Evolutionary conservation across 53 echinoderm and acorn worm species (phyloP).

Genomic region (Antedon mediterranea): DNA sequence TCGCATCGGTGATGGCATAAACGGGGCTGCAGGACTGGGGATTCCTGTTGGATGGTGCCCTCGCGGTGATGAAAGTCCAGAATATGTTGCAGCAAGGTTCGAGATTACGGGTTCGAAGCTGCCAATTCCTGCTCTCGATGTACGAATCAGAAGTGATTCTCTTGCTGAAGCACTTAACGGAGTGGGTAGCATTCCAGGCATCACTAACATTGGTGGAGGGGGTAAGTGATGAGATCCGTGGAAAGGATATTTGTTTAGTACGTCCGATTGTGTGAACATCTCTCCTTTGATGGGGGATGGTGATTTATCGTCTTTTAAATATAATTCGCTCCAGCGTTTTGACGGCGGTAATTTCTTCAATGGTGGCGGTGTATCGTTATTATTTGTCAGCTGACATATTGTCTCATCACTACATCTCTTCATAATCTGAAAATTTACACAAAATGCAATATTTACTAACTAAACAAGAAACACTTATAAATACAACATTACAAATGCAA

Average conservation of each 20-base stretch:
- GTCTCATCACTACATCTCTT: neutral
- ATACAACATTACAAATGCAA: neutral
- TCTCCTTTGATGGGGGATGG: conserved; percentile 31
- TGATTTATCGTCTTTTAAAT: conserved; percentile 27
- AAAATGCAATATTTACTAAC: no score
- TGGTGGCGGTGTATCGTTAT: conserved; percentile 36
- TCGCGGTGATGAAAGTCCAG: conserved; percentile 14
- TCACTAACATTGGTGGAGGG: conserved; percentile 70
- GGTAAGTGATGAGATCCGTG: conserved; percentile 23
- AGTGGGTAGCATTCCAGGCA: conserved; percentile 60
- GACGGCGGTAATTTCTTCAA: conserved; percentile 85
- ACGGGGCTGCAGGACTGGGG: conserved; percentile 39
- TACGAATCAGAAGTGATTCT: neutral
- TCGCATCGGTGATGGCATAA: conserved; percentile 66
- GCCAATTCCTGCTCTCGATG: neutral
- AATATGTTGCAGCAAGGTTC: neutral
- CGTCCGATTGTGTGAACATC: neutral
- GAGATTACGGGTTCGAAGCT: neutral
- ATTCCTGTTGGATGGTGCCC: conserved; percentile 38
- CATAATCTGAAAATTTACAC: neutral
- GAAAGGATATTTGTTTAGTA: neutral
- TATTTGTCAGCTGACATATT: conserved; percentile 9
- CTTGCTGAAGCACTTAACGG: neutral
- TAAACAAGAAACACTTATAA: no score
- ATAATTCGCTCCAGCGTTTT: conserved; percentile 83